phyloP scores from a whole-genome alignment of 1,140 invertebrate genomes.

The Drosophila truncata region DNA sequence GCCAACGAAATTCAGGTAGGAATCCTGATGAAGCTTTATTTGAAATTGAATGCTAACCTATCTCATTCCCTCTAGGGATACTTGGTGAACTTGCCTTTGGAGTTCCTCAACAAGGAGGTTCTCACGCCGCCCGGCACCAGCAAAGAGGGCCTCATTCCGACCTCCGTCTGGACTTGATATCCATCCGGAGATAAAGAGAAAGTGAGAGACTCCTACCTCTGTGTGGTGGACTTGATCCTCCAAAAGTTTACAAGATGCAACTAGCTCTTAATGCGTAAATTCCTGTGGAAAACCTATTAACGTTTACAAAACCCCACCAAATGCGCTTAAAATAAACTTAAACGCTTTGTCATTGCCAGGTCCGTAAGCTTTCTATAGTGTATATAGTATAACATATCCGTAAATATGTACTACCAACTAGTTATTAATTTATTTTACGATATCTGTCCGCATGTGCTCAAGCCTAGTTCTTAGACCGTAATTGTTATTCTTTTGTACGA shows the following conservation, averaged over 20 bases:
- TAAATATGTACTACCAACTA: constrained; percentile 22
- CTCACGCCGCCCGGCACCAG: constrained; percentile 92
- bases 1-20: constrained; percentile 90
- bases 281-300: constrained; percentile 8
- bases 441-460: constrained; percentile 45
- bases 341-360: constrained; percentile 65
- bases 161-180: constrained; percentile 88
- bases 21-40: constrained; percentile 5
- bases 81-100: constrained; percentile 93
- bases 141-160: constrained; percentile 94
- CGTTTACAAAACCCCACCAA: constrained; percentile 62
- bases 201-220: constrained; percentile 88
- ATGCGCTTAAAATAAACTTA: constrained; percentile 52
- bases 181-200: neutral
- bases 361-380: constrained; percentile 32
- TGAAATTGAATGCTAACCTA: neutral
- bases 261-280: constrained; percentile 29
- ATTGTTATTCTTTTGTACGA: constrained; percentile 61
- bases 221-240: constrained; percentile 89
- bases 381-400: constrained; percentile 5
- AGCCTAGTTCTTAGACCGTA: constrained; percentile 40
- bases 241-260: constrained; percentile 59
- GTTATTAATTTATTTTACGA: constrained; percentile 67
- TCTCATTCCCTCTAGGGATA: constrained; percentile 88
- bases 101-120: constrained; percentile 94